Evolutionary conservation across 2,797 vertebrate species (phyloP), one percentile per base, ranked within the genome.

Genomic region (Sebastes nivosus): DNA sequence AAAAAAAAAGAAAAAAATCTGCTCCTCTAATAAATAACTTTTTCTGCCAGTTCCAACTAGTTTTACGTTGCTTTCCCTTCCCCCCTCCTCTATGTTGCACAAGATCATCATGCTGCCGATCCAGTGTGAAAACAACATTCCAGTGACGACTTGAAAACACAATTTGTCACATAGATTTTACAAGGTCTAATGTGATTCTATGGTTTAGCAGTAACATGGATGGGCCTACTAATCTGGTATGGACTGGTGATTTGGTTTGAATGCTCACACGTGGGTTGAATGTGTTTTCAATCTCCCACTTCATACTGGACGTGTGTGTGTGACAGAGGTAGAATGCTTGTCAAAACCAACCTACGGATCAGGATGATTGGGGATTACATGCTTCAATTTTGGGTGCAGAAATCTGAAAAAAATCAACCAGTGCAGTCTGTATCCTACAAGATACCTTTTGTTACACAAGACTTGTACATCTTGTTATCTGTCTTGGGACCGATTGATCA

Each of bases 401-500:
- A 84, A 80, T 65, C 73, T 81, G 34, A 75, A 84, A 61, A 64
- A 67, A 72, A 73, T 69, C 63, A 79, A 78, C 78, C 18, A 63
- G 55, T 69, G 79, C 60, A 58, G 77, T 88, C 61, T 34, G 69
- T 80, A 87, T 73, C 57, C 57, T 75, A 88, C 87, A 87, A 72
- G 72, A 85, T 30, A 36, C 24, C 87, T 72, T 88, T 92, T 92
- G 90, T 91, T 88, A 83, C 82, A 74, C 82, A 88, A 84, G 90
- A 89, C 88, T 82, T 91, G 87, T 87, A 89, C 74, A 84, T 86
- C 91, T 89, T 93, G 90, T 93, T 88, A 92, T 92, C 84, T 81
- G 71, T 84, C 90, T 83, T 86, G 90, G 85, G 88, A 88, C 83
- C 69, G 78, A 94, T 91, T 91, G 91, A 95, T 95, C 90, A 90